Base-by-base conservation (phyloP, 1,140 invertebrate genomes). In the Scaptomyza hsui region DNA sequence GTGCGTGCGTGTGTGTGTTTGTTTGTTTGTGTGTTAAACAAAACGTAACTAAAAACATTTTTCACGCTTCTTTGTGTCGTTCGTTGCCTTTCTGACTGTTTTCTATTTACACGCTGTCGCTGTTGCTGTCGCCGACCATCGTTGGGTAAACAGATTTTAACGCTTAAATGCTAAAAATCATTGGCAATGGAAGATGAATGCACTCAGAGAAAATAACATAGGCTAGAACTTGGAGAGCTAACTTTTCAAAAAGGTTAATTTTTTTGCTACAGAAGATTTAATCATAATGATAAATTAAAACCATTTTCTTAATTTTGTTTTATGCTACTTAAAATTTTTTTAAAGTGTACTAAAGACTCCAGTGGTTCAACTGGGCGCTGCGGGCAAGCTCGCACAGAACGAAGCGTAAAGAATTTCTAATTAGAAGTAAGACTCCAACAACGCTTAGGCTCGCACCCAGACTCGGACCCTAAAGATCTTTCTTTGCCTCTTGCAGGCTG, bases 41-140 rank as follows among this genome's bases (percentile, higher is more conserved):
- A 86, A 86, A 86, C 82, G 82, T 88, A 86, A 88, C 82, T 86
- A 86, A 86, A 86, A 86, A 78, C 82, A 62, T 82, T 86, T 86
- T 86, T 86, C 82, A 86, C 82, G 82, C 82, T 88, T 88, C 82
- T 88, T 88, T 82, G 71, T 83, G 52, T 75, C 60, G 41, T 49
- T 75, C 60, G 41, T 49, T 59, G 48, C 59, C 63, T 75, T 77
- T 16, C 32, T 7, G 6, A 6, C 26, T 7, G 56, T 86, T 82
- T 88, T 88, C 81, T 88, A 88, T 88, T 88, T 88, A 78, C 75
- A 67, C 82, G 70, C 70, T 74, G 77, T 49, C 64, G 71, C 26
- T 37, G 24, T n/a, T n/a, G 70, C 70, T 74, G 77, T 49, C 64
- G 71, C 26, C 42, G 24, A n/a, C 26, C 74, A 44, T 47, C 21